Conservation (phyloP, 2,797 vertebrate species). For the Distichodus sexfasciatus region DNA sequence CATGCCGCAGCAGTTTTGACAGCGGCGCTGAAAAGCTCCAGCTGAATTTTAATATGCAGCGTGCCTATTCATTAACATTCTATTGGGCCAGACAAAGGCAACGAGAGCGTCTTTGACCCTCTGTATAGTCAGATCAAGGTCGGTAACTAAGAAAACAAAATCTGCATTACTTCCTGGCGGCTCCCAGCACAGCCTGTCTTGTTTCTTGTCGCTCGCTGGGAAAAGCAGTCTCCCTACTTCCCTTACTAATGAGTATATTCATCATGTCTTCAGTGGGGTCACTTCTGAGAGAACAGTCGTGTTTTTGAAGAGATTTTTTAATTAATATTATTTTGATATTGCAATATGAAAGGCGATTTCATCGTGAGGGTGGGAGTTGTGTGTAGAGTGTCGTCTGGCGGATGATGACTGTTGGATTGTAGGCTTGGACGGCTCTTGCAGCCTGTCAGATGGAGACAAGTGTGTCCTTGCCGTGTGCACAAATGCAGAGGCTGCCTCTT, state of each 20-base stretch:
- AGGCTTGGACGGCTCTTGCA: conserved; percentile 43
- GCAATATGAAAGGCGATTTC: conserved; percentile 63
- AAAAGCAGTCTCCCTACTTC: too few species aligned
- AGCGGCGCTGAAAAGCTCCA: conserved; percentile 65
- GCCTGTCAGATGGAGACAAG: neutral
- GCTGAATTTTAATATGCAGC: conserved; percentile 71
- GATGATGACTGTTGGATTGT: conserved; percentile 53
- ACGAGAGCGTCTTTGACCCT: conserved; percentile 76
- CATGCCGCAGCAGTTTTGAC: conserved; percentile 70
- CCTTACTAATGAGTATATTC: conserved; percentile 59
- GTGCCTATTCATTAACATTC: conserved; percentile 78
- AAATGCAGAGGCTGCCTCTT: neutral
- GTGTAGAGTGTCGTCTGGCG: conserved; percentile 48
- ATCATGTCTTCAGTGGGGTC: conserved; percentile 62
- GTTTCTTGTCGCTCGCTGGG: conserved; percentile 38
- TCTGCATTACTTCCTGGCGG: conserved; percentile 65
- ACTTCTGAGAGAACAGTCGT: conserved; percentile 63
- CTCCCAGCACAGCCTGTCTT: conserved; percentile 42
- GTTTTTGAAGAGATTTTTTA: conserved; percentile 66
- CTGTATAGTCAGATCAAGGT: conserved; percentile 75
- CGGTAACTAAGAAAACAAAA: conserved; percentile 78
- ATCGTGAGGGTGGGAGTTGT: conserved; percentile 58
- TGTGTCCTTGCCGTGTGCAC: neutral
- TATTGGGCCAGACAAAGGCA: conserved; percentile 69
- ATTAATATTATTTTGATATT: conserved; percentile 65